Evolutionary conservation across 1,140 invertebrate genomes (phyloP), one percentile per base, ranked within the genome.

Genomic region (Coenobita brevimanus): DNA sequence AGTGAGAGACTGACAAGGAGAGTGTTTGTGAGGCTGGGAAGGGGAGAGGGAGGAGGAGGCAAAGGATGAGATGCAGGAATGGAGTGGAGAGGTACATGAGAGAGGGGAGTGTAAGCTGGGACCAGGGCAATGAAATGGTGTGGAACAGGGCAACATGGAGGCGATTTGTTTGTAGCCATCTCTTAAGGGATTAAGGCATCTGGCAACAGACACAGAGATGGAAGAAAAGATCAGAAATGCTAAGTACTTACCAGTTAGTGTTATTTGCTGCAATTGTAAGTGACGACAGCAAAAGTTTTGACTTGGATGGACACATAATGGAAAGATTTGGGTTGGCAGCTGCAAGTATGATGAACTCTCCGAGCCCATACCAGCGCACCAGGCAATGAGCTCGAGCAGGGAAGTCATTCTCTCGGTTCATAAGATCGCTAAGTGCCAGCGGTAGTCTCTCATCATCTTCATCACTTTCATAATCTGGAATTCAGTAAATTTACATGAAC

Each of bases 221-320:
- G 17, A 62, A 21, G 30, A 50, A 41, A 17, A 33, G 8, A 38
- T 21, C 24, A 41, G 15, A 36, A 73, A 73, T 54, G 15, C 46
- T 30, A n/a, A 36, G 27, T 69, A 36, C 83, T 85, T 43, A 90
- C 90, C 90, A 90, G 67, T 82, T 89, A 24, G 90, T 90, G 71
- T 90, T 90, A 73, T 87, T 90, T 38, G 90, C 90, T 24, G 88
- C 90, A 43, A 90, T 82, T 3, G 88, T 71, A 54, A 89, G 73
- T 54, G 90, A 89, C n/a, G 90, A 90, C 6, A 90, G 80, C 8
- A 90, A 76, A 41, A 90, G 83, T 36, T 83, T 86, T 30, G 90
- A 83, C 57, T 90, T 89, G 15, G 88, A 86, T 27, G 90, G 90
- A 15, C 50, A 82, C 33, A 83, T 75, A 33, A 90, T 87, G 21